These are phyloP conservation scores for Enteromius mattozi DNA, from an alignment of 2,797 vertebrate species.

Conservation along the genomic window DNA sequence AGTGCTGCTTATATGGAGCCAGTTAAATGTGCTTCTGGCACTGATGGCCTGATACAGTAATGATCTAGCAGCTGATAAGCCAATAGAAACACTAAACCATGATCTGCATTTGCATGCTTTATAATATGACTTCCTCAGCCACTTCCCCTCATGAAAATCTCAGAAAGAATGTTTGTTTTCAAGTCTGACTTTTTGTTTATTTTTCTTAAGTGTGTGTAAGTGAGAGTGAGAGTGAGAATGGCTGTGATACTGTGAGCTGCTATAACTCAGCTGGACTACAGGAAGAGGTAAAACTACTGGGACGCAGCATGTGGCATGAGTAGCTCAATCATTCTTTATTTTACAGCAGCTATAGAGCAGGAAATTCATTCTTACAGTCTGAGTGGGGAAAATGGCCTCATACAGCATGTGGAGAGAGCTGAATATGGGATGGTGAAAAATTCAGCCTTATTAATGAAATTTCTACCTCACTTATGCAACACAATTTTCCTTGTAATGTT, in stretches of 20 bases:
- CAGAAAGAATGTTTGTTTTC: constrained; percentile 42
- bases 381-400: neutral
- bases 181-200: constrained; percentile 42
- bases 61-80: constrained; percentile 20
- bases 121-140: constrained; percentile 39
- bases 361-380: constrained; percentile 10
- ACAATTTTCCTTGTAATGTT: neutral
- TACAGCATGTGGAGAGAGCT: neutral
- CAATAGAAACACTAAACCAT: constrained; percentile 55
- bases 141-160: constrained; percentile 40
- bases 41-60: constrained; percentile 46
- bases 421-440: neutral
- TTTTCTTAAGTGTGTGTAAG: constrained; percentile 49
- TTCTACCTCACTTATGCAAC: neutral
- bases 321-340: constrained; percentile 21
- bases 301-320: constrained; percentile 9
- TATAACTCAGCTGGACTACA: constrained; percentile 17
- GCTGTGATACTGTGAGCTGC: constrained; percentile 20
- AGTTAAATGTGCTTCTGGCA: constrained; percentile 57
- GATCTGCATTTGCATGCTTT: constrained; percentile 33
- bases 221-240: constrained; percentile 28
- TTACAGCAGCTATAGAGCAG: constrained; percentile 32
- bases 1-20: constrained; percentile 40
- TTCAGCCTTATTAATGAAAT: neutral
- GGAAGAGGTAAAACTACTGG: constrained; percentile 28